Percentiles rank a stretch among this genome's conserved stretches.
These are phyloP conservation scores for Ammospiza maritima DNA, from an alignment of 2,797 vertebrate species.

Conservation along the genomic window DNA sequence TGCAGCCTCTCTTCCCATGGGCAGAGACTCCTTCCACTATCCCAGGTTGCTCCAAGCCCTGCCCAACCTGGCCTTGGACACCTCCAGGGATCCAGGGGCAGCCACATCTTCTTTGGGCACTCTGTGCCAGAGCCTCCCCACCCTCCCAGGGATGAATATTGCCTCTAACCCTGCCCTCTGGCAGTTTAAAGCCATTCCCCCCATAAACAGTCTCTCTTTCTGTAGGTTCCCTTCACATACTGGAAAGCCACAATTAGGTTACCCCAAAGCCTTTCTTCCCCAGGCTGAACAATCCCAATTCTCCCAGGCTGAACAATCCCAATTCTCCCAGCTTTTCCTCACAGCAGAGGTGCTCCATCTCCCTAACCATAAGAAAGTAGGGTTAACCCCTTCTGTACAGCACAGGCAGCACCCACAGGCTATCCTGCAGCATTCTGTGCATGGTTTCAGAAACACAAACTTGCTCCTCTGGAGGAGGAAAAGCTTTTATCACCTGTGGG, in stretches of 20 bases:
- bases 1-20: too few species aligned
- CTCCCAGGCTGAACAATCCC: background rate
- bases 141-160: fast-evolving
- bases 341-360: background rate
- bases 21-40: fast-evolving
- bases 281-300: background rate
- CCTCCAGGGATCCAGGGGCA: background rate
- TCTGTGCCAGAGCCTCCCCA: background rate
- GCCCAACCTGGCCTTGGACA: background rate
- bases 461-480: background rate
- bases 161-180: background rate
- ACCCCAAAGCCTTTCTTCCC: background rate
- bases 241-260: background rate
- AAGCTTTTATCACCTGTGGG: background rate
- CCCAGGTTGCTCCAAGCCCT: fast-evolving
- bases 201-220: background rate
- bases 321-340: background rate
- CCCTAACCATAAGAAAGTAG: background rate
- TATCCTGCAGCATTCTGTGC: too few species aligned
- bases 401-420: background rate
- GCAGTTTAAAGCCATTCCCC: background rate
- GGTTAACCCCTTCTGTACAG: background rate
- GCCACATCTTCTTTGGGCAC: background rate
- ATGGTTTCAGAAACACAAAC: background rate
- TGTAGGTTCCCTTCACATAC: fast-evolving